A percentile compares a stretch with the other conserved stretches of the same genome.
These are phyloP conservation scores for Hystrix brachyura DNA, from an alignment of 2,113 vertebrate genomes.

Conservation along the genomic window DNA sequence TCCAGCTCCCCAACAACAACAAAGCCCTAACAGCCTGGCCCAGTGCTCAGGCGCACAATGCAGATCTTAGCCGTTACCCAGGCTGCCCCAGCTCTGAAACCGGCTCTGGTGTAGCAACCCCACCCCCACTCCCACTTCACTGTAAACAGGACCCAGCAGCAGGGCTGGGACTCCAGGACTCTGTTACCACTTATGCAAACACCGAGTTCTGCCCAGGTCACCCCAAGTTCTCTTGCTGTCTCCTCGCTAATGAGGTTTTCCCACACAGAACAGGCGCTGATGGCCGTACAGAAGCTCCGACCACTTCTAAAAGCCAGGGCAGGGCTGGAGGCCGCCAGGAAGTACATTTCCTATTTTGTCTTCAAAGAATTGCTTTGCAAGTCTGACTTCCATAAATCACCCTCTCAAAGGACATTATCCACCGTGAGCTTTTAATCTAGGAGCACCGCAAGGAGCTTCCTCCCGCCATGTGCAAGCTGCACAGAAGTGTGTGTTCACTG, in stretches of 20 bases:
- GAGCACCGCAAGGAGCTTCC: not conserved
- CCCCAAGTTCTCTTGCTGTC: not conserved
- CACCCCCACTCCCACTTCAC: not conserved
- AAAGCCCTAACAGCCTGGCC: not conserved
- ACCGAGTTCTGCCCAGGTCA: not conserved
- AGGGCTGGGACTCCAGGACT: not conserved
- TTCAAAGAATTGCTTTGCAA: slow-evolving; percentile 4
- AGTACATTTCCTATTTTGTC: not conserved
- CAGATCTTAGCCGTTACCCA: not conserved
- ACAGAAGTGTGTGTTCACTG: not conserved
- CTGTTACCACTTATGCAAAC: not conserved
- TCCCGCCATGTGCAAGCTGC: not conserved
- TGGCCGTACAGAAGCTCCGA: not conserved
- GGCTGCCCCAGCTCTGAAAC: not conserved
- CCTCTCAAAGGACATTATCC: not conserved
- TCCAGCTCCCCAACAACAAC: not conserved
- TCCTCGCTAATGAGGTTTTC: not conserved
- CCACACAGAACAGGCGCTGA: not conserved
- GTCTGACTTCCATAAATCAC: not conserved
- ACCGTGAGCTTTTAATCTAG: not conserved
- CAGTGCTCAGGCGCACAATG: not conserved
- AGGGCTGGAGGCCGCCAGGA: not conserved
- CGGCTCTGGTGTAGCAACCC: not conserved
- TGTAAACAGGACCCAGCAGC: slow-evolving; percentile 25
- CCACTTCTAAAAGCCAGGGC: not conserved